Evolutionary conservation across 2,113 vertebrate genomes (phyloP).

Genomic region (Hucho hucho): DNA sequence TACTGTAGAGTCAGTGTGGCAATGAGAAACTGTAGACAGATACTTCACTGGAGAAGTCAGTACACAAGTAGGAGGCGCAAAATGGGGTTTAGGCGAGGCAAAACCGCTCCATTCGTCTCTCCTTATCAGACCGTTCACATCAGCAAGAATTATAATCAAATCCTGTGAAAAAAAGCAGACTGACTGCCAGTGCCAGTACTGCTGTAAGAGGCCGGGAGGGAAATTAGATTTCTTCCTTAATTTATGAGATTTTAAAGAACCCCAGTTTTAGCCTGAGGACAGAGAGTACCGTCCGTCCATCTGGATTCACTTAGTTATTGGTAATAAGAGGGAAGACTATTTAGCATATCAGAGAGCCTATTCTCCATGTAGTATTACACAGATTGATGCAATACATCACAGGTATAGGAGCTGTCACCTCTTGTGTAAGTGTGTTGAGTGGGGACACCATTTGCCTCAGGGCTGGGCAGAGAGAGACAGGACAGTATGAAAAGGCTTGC

Average conservation of each 20-base stretch:
- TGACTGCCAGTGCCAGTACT: constrained; percentile 18
- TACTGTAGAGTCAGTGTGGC: no score
- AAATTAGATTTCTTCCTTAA: constrained; percentile 70
- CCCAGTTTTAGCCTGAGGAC: constrained; percentile 49
- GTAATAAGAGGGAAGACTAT: no score
- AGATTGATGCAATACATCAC: constrained; percentile 50
- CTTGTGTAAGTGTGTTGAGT: constrained; percentile 15
- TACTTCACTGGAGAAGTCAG: no score
- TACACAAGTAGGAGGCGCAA: no score
- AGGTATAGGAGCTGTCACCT: constrained; percentile 33
- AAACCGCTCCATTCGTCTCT: no score
- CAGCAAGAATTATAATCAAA: no score
- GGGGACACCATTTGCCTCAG: constrained; percentile 7
- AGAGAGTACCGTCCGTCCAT: constrained; percentile 27
- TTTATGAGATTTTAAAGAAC: constrained; percentile 49
- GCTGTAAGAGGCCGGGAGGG: constrained; percentile 57
- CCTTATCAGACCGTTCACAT: no score
- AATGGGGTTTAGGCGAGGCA: no score
- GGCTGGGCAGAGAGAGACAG: no score
- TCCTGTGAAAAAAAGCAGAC: background rate
- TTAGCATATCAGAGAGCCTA: background rate
- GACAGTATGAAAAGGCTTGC: constrained; percentile 17
- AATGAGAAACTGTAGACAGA: no score
- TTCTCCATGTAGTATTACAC: constrained; percentile 28
- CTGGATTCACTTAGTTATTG: constrained; percentile 30